phyloP scores from a whole-genome alignment of 2,888 invertebrate species.

The Scaptomyza parva region DNA sequence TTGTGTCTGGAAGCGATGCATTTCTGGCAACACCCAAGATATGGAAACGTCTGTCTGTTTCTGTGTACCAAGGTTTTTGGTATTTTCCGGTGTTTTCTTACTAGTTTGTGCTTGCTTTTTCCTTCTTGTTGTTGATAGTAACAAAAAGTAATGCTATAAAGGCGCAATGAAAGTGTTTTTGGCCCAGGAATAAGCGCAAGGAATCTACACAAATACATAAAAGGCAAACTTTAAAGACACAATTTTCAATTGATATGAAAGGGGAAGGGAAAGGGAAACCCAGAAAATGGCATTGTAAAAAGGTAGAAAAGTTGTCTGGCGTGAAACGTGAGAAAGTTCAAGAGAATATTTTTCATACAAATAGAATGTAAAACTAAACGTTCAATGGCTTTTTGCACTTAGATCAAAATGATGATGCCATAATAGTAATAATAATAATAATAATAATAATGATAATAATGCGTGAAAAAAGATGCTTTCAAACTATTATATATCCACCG shows the following conservation, averaged over 20 bases:
- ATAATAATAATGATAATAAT: conserved; percentile 27
- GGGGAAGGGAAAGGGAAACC: background rate
- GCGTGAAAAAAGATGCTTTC: conserved; percentile 57
- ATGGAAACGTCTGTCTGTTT: conserved; percentile 33
- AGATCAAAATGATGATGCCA: conserved; percentile 44
- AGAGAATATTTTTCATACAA: conserved; percentile 2
- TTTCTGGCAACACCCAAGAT: conserved; percentile 36
- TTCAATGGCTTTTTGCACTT: conserved; percentile 68
- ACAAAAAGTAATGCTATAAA: conserved; percentile 34
- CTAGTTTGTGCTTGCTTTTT: background rate
- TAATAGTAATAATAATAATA: conserved; percentile 19
- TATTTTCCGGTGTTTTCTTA: conserved; percentile 7
- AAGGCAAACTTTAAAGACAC: conserved; percentile 17
- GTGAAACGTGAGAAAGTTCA: conserved; percentile 7
- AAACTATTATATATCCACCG: conserved; percentile 39
- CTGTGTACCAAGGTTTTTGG: conserved; percentile 30
- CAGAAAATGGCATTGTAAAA: conserved; percentile 2
- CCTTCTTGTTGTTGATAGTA: conserved; percentile 4
- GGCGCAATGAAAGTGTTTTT: conserved; percentile 45
- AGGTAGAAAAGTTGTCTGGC: background rate
- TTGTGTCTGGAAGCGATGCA: conserved; percentile 28
- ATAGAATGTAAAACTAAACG: conserved; percentile 40
- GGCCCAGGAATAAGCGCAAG: conserved; percentile 38
- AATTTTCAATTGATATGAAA: conserved; percentile 22
- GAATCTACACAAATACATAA: conserved; percentile 1